A percentile compares a stretch with the other conserved stretches of the same genome.
These are phyloP conservation scores for Ploceus nigricollis DNA, from an alignment of 2,113 vertebrate genomes.

Conservation along the genomic window DNA sequence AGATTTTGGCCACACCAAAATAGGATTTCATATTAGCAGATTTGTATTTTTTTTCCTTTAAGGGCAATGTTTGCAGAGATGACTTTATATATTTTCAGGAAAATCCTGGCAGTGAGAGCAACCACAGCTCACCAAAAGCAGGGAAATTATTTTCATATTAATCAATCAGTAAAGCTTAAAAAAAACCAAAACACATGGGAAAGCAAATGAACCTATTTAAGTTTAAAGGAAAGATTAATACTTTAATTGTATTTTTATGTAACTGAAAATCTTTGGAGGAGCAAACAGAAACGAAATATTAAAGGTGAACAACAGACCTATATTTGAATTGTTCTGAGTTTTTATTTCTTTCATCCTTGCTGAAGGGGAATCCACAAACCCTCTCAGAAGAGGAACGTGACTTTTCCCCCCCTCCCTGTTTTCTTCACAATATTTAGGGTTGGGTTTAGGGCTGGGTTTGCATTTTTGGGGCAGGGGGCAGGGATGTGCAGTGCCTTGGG, in stretches of 20 bases:
- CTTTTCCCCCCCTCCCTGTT: background rate
- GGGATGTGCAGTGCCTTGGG: background rate
- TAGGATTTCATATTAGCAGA: background rate
- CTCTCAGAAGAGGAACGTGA: background rate
- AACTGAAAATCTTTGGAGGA: background rate
- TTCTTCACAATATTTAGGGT: background rate
- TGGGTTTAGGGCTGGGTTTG: background rate
- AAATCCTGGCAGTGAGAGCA: background rate
- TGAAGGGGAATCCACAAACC: background rate
- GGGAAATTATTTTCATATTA: background rate
- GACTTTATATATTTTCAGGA: background rate
- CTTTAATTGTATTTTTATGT: constrained; percentile 25
- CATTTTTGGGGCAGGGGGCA: background rate
- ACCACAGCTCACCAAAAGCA: background rate
- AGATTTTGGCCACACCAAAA: background rate
- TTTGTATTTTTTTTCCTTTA: background rate
- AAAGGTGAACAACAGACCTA: background rate
- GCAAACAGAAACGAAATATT: background rate
- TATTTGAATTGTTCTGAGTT: background rate
- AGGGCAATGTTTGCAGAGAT: background rate
- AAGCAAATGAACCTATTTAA: background rate
- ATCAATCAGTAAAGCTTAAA: background rate
- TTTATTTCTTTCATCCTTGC: background rate
- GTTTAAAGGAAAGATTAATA: background rate
- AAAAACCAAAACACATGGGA: background rate